These are phyloP conservation scores for Prosapia bicincta DNA, from an alignment of 2,888 invertebrate species.

Conservation along the genomic window DNA sequence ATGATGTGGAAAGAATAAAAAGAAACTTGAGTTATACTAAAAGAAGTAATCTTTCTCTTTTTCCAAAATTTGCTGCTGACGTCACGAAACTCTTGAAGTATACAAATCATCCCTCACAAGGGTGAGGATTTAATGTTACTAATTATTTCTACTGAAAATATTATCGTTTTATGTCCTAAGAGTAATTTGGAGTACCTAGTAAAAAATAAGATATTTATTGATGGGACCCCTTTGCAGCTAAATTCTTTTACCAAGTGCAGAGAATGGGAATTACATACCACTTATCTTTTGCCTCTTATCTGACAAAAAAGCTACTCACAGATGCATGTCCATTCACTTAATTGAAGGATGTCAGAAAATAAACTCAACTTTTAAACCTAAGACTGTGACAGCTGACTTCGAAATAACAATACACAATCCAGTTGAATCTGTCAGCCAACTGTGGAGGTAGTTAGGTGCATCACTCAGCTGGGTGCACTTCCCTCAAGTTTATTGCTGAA, in stretches of 20 bases:
- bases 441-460: not conserved
- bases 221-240: not conserved
- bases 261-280: too few species aligned
- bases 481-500: not conserved
- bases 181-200: slow-evolving; percentile 2
- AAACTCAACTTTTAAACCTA: not conserved
- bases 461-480: not conserved
- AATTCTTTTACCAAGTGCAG: too few species aligned
- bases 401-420: not conserved
- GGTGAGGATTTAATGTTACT: too few species aligned
- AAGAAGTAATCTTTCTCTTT: too few species aligned
- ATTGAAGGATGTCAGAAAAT: not conserved
- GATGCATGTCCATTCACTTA: not conserved
- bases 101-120: too few species aligned
- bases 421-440: not conserved
- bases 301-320: not conserved
- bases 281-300: not conserved
- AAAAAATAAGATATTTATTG: not conserved
- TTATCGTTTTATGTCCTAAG: not conserved
- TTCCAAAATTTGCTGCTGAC: too few species aligned
- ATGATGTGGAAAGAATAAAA: too few species aligned
- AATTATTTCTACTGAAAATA: not conserved
- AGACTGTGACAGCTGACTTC: not conserved
- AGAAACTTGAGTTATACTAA: too few species aligned
- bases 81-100: too few species aligned